Evolutionary conservation across 2,888 invertebrate genomes (phyloP), one percentile per base, ranked within the genome.

Genomic region (Sphinx pinastri): DNA sequence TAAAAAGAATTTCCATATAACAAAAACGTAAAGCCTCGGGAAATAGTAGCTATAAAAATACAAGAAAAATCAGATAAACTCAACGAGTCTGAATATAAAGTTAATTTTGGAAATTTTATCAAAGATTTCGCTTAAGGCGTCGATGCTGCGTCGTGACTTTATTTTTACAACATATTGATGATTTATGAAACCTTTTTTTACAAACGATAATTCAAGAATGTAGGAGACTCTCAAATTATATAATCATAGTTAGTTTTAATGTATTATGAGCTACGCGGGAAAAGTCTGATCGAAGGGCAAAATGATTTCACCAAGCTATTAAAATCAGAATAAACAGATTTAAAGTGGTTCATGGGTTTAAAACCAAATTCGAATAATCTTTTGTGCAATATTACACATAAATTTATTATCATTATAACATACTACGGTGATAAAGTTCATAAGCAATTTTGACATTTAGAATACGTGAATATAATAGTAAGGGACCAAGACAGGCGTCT

Each of bases 41-140:
- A 63, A 13, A 49, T 19, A 49, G 19, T 63, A 49, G 16, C 49
- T 63, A 63, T 63, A 63, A 49, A 63, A 49, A 60, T 63, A 63
- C 49, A 63, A 49, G 49, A 49, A 60, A 59, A 49, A 63, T 25
- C 16, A 19, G 12, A 49, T 63, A 47, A 49, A 16, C 11, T 45
- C 16, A 5, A 49, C 19, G 2, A 49, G 13, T 13, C 16, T 13
- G 16, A 19, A 25, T 63, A 13, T 19, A 12, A 13, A 13, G 19
- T 19, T 13, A 49, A 63, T 63, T 63, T 63, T 13, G 47, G 16
- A 47, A 63, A 63, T 5, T 7, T 25, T 13, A 13, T 47, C n/a
- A 12, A 63, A 63, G 16, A 63, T 19, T 25, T 47, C 63, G 63
- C 63, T 63, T 19, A 19, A 13, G 49, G 49, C 63, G 13, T 63